Evolutionary conservation across 2,888 invertebrate species (phyloP), one percentile per base, ranked within the genome.

Genomic region (Papilio protenor): DNA sequence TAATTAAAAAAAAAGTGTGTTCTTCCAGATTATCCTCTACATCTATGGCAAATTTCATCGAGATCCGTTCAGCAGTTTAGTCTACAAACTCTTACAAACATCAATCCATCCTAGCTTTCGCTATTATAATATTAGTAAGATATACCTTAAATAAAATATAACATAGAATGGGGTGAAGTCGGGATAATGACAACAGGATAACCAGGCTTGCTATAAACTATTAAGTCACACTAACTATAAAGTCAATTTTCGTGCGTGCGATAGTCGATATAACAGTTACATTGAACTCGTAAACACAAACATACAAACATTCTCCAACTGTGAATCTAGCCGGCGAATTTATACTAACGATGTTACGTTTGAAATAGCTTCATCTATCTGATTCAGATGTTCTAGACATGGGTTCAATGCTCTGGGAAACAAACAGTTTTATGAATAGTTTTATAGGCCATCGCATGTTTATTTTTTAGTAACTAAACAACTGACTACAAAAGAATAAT

Each of bases 321-420:
- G 52, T 66, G 12, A 70, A 45, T 55, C 27, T 45, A 70, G 76
- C 40, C 33, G 23, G n/a, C 52, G 49, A 72, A 72, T 76, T 45
- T 72, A 49, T 33, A 72, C 52, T 40, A 27, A 23, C 47, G 73
- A 57, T 74, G 59, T 77, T 74, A 33, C 55, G 64, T 71, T 61
- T 12, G n/a, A 52, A 75, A 78, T 71, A 78, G 75, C 40, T 40
- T 40, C 45, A 45, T 33, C n/a, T 78, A 47, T 69, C 69, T 73
- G 33, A 74, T 16, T 71, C 75, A 75, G 69, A 78, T 73, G 77
- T 77, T 79, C 77, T 79, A 81, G 75, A 75, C 77, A 66, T 40
- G 75, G 73, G 81, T 79, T 80, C 79, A 81, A 79, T 73, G 76
- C 12, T 79, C 81, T 72, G 21, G 71, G 57, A 71, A 45, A 69